Percentiles rank a stretch among this genome's conserved stretches.
Conservation (phyloP, 2,888 invertebrate genomes). For the Dicyrtoma fusca region DNA sequence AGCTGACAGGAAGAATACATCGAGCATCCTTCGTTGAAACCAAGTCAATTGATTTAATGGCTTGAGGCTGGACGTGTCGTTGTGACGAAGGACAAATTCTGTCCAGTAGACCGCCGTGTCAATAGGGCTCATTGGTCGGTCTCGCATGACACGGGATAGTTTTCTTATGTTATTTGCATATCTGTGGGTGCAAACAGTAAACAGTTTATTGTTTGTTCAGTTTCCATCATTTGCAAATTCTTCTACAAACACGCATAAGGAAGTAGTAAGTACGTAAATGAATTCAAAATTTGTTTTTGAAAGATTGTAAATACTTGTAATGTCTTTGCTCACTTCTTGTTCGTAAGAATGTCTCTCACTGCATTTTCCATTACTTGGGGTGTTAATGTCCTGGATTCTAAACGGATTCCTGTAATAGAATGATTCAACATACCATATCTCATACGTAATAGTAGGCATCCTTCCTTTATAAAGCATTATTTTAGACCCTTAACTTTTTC, state of each 20-base stretch:
- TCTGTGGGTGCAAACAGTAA: too few relatives aligned
- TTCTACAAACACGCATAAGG: too few relatives aligned
- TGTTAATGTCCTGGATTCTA: slow-evolving; percentile 18
- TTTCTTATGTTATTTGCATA: slow-evolving; percentile 45
- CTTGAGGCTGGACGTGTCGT: slow-evolving; percentile 40
- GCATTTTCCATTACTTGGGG: slow-evolving; percentile 8
- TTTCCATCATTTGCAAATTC: too few relatives aligned
- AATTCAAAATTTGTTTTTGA: background rate
- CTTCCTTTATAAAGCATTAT: background rate
- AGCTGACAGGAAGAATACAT: slow-evolving; percentile 36
- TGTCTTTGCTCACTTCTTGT: slow-evolving; percentile 25
- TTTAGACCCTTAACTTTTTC: background rate
- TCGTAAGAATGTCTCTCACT: slow-evolving; percentile 15
- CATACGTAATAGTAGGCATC: background rate
- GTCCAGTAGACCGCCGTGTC: slow-evolving; percentile 48
- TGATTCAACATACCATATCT: background rate
- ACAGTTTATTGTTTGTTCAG: too few relatives aligned
- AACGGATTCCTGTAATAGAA: slow-evolving; percentile 14
- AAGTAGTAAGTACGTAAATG: background rate
- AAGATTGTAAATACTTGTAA: background rate
- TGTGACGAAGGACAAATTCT: slow-evolving; percentile 48
- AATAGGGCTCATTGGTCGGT: slow-evolving; percentile 44
- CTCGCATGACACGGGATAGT: slow-evolving; percentile 43
- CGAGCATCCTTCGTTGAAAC: slow-evolving; percentile 42
- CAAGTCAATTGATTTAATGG: slow-evolving; percentile 39